phyloP scores from a whole-genome alignment of 2,797 vertebrate genomes.

The Sebastes minor region DNA sequence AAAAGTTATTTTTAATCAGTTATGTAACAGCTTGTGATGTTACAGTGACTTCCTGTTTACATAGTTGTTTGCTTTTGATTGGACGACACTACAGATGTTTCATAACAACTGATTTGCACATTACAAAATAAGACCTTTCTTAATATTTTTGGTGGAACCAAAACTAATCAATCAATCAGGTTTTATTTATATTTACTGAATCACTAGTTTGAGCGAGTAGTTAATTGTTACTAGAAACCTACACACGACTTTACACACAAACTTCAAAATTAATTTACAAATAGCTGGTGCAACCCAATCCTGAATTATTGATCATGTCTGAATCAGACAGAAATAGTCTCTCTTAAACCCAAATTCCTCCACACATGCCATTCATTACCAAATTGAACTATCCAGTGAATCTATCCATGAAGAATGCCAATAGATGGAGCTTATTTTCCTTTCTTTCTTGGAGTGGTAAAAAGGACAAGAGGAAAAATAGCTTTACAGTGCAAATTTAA shows the following conservation, averaged over 20 bases:
- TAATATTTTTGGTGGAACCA: neutral
- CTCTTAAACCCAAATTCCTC: neutral
- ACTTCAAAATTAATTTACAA: neutral
- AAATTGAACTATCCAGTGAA: constrained; percentile 47
- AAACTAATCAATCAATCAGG: neutral
- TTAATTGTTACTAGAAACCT: neutral
- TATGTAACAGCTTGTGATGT: neutral
- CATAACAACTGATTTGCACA: neutral
- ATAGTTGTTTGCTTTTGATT: neutral
- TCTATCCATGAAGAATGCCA: constrained; percentile 26
- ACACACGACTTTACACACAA: neutral
- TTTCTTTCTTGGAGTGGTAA: constrained; percentile 15
- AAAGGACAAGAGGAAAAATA: constrained; percentile 33
- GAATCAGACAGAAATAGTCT: neutral
- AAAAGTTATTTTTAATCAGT: neutral
- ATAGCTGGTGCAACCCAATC: neutral
- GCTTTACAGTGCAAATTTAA: constrained; percentile 39
- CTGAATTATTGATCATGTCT: constrained; percentile 9
- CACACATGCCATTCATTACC: constrained; percentile 53
- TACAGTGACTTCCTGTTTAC: neutral
- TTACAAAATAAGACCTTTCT: neutral
- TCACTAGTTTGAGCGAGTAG: neutral
- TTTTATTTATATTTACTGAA: neutral
- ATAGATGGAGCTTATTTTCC: constrained; percentile 42
- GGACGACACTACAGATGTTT: neutral